Evolutionary conservation across 2,888 invertebrate species (phyloP), one percentile per base, ranked within the genome.

Genomic region (Uropetala carovei): DNA sequence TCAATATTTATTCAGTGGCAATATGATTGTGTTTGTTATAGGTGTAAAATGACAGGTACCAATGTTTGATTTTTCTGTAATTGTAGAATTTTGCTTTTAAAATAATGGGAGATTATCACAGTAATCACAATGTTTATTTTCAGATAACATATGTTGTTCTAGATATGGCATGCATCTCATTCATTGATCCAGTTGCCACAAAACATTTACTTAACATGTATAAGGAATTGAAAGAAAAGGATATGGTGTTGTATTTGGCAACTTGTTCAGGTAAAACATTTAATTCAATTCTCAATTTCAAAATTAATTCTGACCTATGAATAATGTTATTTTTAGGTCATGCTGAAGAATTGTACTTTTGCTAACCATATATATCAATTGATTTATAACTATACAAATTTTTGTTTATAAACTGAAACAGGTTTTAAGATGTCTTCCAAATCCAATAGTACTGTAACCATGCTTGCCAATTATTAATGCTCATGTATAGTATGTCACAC

Each of bases 181-280:
- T 93, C 9, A 92, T 94, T 30, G 94, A 94, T 89, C 93, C 94
- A 2, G 93, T 93, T 64, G 94, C 94, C 9, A 92, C 93, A 0
- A 93, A 94, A 92, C 60, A 92, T 56, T 81, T 94, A 11, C 86
- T 59, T 10, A 85, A 89, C 2, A 84, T 94, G 5, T 84, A 93
- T 43, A 93, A 93, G 16, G 93, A 86, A 4, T 93, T 93, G 60
- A 68, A 92, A 18, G 92, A 93, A 18, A 93, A 92, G 30, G 92
- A 91, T 11, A 92, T 93, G 8, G 83, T 91, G 57, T 22, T 93
- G 8, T 85, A 93, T 16, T 92, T 93, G 56, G 92, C 92, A 3
- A 93, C 92, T 22, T 93, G 93, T 64, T 84, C 92, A 59, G 59
- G 92, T 92, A 92, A 18, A n/a, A 9, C 5, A n/a, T 7, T 84